A percentile compares a stretch with the other conserved stretches of the same genome.
Conservation (phyloP, 2,113 vertebrate species). For the Pogonocichla stellata region DNA sequence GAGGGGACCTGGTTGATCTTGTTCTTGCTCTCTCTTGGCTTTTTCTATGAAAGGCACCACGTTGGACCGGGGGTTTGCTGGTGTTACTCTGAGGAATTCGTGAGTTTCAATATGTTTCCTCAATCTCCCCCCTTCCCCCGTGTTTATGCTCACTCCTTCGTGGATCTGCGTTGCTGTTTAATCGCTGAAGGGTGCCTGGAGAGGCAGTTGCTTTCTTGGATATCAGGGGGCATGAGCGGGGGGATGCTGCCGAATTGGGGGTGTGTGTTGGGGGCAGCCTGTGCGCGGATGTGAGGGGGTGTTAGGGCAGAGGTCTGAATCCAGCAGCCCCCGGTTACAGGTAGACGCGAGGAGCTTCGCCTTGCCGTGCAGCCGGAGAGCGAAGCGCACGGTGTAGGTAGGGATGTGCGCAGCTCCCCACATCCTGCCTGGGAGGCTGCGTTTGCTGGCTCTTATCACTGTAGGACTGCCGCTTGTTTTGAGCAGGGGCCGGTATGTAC, state of each 20-base stretch:
- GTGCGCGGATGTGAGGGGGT: neutral
- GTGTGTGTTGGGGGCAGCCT: rapidly evolving
- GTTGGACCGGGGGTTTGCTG: neutral
- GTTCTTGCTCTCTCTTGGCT: neutral
- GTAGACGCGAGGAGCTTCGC: neutral
- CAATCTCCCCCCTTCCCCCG: rapidly evolving
- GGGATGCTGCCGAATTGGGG: neutral
- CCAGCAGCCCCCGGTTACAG: neutral
- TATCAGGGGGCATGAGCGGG: neutral
- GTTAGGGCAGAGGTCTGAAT: neutral
- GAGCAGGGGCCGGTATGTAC: neutral
- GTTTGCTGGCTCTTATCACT: neutral
- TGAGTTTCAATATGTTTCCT: neutral
- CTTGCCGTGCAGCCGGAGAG: neutral
- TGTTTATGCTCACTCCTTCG: neutral
- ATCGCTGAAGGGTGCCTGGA: neutral
- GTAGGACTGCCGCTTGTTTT: neutral
- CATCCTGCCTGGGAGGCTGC: neutral
- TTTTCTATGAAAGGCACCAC: neutral
- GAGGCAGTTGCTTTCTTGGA: neutral
- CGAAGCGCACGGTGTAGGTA: neutral
- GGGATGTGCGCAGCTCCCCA: neutral
- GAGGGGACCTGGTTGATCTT: neutral
- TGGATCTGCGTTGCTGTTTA: neutral
- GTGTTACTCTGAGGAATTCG: neutral